phyloP scores from a whole-genome alignment of 37 sponge, comb jelly and placozoan genomes.

The Aphrocallistes beatrix region DNA sequence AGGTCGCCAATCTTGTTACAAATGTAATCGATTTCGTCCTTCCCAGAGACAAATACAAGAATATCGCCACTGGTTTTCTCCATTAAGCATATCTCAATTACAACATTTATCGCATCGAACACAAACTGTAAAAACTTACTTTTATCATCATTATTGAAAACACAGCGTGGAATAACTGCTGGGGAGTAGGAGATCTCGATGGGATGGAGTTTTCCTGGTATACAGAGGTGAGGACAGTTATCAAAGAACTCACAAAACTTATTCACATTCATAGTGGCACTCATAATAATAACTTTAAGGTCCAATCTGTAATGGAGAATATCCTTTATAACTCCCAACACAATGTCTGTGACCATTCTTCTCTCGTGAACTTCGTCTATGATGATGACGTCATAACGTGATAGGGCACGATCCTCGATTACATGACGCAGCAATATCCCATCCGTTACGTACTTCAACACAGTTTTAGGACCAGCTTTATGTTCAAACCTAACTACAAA shows the following conservation, averaged over 20 bases:
- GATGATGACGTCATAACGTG: not conserved
- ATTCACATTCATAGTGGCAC: not conserved
- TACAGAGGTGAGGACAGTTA: not conserved
- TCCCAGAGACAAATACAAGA: not conserved
- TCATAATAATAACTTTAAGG: not conserved
- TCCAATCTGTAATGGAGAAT: not conserved
- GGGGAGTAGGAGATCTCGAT: not conserved
- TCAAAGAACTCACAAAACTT: not conserved
- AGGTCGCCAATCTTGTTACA: not conserved
- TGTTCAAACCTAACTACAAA: not conserved
- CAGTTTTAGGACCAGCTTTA: not conserved
- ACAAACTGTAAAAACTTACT: not conserved
- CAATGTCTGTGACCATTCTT: not conserved
- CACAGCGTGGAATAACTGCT: not conserved
- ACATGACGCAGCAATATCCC: not conserved
- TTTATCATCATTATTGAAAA: not conserved
- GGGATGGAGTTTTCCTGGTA: not conserved
- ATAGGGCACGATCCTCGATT: not conserved
- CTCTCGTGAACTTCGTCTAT: constrained; percentile 3
- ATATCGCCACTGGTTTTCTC: not conserved
- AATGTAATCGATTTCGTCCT: not conserved
- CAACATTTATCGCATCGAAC: not conserved
- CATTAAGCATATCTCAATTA: not conserved
- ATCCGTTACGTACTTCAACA: not conserved
- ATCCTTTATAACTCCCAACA: not conserved